phyloP scores from a whole-genome alignment of 2,113 vertebrate species.

The Carlito syrichta region DNA sequence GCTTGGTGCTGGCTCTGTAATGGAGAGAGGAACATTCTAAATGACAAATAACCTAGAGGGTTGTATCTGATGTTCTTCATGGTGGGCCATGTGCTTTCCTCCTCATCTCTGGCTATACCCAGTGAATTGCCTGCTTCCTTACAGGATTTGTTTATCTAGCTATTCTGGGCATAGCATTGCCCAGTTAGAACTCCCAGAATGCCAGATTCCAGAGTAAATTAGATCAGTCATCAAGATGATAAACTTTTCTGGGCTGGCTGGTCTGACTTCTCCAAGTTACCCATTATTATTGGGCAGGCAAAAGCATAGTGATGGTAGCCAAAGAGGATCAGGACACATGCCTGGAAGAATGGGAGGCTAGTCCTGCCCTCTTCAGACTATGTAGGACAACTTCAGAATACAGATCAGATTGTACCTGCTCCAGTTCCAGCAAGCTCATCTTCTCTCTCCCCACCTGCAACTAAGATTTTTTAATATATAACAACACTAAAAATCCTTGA shows the following conservation, averaged over 20 bases:
- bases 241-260: background rate
- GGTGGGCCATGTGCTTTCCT: accelerated
- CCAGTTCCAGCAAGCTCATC: accelerated
- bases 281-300: background rate
- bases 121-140: background rate
- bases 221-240: background rate
- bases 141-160: background rate
- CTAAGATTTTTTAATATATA: background rate
- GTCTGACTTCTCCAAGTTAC: background rate
- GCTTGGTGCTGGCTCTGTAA: background rate
- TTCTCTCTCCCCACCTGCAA: background rate
- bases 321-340: background rate
- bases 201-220: background rate
- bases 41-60: accelerated
- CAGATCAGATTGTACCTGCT: background rate
- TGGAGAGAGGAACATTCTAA: background rate
- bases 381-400: no score
- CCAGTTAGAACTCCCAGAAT: background rate
- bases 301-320: background rate
- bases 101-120: background rate
- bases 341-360: background rate
- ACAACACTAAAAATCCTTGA: background rate
- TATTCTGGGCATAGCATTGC: no score
- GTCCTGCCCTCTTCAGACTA: background rate
- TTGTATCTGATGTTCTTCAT: background rate